Percentiles rank a stretch among this genome's conserved stretches.
Conservation (phyloP, 2,888 invertebrate genomes). For the Sesamia inferens region DNA sequence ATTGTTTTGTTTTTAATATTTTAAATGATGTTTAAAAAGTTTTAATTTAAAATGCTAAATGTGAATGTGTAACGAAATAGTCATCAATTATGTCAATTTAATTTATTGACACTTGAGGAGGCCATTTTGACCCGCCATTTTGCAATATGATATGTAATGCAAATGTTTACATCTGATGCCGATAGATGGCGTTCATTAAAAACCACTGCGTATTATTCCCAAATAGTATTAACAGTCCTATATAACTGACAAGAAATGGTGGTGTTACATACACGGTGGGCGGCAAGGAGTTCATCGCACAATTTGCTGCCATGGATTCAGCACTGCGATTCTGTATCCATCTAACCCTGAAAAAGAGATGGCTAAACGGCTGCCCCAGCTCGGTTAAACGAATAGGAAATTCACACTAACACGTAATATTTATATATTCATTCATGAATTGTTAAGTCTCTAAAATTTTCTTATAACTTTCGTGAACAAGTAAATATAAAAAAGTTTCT, state of each 20-base stretch:
- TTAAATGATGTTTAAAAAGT: neutral
- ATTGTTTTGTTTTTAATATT: neutral
- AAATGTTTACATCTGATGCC: neutral
- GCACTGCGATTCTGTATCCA: too few relatives aligned
- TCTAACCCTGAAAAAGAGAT: too few relatives aligned
- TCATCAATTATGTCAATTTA: neutral
- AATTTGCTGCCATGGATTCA: too few relatives aligned
- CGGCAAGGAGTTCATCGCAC: too few relatives aligned
- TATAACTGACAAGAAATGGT: neutral
- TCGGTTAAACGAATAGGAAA: too few relatives aligned
- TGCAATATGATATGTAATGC: neutral
- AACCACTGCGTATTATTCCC: conserved; percentile 37
- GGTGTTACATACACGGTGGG: neutral
- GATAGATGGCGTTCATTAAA: conserved; percentile 17
- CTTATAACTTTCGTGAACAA: too few relatives aligned
- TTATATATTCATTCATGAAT: too few relatives aligned
- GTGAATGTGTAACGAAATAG: neutral
- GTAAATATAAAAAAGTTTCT: too few relatives aligned
- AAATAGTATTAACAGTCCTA: conserved; percentile 30
- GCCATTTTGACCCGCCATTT: conserved; percentile 1
- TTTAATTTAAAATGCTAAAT: neutral
- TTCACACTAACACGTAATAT: too few relatives aligned
- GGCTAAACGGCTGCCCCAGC: too few relatives aligned
- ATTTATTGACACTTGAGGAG: neutral
- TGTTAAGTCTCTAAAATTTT: too few relatives aligned